These are phyloP conservation scores for Tragelaphus eurycerus DNA, from an alignment of 2,797 vertebrate species.

Conservation along the genomic window DNA sequence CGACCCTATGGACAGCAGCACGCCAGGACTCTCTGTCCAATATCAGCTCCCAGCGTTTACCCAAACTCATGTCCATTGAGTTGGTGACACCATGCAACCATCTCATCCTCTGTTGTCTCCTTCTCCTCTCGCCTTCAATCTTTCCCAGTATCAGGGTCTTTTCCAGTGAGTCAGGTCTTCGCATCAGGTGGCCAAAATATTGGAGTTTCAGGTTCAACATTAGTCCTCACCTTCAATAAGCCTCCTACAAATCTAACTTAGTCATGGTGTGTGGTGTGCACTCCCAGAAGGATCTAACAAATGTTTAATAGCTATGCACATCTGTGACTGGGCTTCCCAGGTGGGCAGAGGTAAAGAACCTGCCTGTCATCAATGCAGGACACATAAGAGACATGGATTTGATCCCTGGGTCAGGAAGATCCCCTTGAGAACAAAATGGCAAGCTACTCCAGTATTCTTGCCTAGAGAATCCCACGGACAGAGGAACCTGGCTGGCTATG, in stretches of 20 bases:
- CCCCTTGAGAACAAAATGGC: neutral
- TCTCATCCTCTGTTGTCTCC: fast-evolving
- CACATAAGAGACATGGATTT: neutral
- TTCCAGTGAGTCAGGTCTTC: neutral
- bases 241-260: neutral
- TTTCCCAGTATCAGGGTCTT: neutral
- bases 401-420: neutral
- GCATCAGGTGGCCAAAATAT: neutral
- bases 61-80: neutral
- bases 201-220: neutral
- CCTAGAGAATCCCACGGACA: neutral
- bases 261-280: neutral
- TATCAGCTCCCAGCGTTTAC: fast-evolving
- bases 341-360: neutral
- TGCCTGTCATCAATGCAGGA: neutral
- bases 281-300: neutral
- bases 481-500: fast-evolving
- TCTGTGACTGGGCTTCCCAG: neutral
- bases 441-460: neutral
- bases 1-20: neutral
- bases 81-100: neutral
- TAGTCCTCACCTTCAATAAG: neutral
- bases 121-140: neutral
- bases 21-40: neutral
- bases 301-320: neutral